phyloP scores from a whole-genome alignment of 2,797 vertebrate species.

The Premnoplex brunnescens region DNA sequence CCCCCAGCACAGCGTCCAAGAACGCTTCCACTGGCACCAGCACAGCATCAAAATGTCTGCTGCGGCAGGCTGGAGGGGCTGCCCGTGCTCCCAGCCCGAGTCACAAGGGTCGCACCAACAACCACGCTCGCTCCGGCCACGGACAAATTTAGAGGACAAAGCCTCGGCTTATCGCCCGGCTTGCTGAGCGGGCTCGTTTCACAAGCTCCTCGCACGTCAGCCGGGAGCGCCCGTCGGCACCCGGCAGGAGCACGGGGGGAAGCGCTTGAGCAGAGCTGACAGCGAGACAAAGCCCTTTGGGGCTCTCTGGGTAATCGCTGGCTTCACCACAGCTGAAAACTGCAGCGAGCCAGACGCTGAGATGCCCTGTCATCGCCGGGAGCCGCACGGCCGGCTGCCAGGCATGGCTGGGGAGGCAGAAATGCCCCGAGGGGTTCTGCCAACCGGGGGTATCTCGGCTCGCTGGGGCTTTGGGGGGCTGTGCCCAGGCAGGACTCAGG shows the following conservation, averaged over 20 bases:
- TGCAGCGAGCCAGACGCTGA: fast-evolving
- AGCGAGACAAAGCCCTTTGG: background rate
- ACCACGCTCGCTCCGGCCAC: fast-evolving
- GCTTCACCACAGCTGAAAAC: background rate
- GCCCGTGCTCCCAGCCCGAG: background rate
- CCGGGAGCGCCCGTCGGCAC: background rate
- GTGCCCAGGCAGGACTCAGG: fast-evolving
- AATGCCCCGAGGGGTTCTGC: fast-evolving
- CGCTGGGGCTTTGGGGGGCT: background rate
- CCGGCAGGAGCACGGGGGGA: background rate
- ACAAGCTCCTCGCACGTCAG: background rate
- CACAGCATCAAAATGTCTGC: background rate
- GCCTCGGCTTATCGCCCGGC: fast-evolving
- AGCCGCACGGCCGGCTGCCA: fast-evolving
- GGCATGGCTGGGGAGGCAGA: background rate
- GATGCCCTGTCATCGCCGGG: background rate
- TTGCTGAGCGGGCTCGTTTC: background rate
- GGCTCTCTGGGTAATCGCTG: background rate
- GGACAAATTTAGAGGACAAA: background rate
- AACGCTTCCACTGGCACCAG: fast-evolving
- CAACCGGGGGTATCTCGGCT: fast-evolving
- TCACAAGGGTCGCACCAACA: background rate
- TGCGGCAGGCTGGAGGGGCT: background rate
- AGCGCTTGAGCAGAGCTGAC: background rate
- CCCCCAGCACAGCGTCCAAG: fast-evolving